Conservation (phyloP, 2,113 vertebrate species). For the Eretmochelys imbricata region DNA sequence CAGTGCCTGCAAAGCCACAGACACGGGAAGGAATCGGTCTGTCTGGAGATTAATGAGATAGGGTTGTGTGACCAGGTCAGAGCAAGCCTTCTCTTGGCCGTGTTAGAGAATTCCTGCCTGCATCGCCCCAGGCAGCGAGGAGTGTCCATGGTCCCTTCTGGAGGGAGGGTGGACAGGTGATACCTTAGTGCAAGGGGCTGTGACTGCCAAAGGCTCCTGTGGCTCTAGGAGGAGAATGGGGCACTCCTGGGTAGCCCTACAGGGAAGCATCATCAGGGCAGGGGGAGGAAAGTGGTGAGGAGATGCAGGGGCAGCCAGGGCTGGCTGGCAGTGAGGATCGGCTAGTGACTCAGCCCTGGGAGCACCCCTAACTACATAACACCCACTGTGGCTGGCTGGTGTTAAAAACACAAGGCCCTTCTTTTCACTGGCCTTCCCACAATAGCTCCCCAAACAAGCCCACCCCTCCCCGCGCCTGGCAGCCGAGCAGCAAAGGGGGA, state of each 20-base stretch:
- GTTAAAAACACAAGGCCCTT: background rate
- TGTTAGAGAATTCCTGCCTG: background rate
- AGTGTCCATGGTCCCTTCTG: background rate
- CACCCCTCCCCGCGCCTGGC: too few species aligned
- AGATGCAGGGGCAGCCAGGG: too few species aligned
- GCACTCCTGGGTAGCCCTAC: background rate
- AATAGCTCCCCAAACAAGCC: background rate
- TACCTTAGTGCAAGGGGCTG: too few species aligned
- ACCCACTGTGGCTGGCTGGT: too few species aligned
- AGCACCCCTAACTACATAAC: too few species aligned
- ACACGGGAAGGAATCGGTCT: background rate
- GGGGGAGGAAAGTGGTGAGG: too few species aligned
- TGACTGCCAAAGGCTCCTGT: background rate
- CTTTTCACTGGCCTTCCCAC: background rate
- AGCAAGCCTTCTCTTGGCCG: background rate
- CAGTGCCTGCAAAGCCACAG: background rate
- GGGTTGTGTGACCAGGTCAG: background rate
- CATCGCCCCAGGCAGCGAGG: background rate
- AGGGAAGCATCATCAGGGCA: too few species aligned
- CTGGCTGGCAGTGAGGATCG: too few species aligned
- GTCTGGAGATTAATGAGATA: background rate
- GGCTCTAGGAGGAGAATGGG: background rate
- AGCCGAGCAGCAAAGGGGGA: too few species aligned
- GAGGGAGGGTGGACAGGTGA: too few species aligned
- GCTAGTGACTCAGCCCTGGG: too few species aligned